Conservation (phyloP, 2,113 vertebrate genomes). For the Albula glossodonta region DNA sequence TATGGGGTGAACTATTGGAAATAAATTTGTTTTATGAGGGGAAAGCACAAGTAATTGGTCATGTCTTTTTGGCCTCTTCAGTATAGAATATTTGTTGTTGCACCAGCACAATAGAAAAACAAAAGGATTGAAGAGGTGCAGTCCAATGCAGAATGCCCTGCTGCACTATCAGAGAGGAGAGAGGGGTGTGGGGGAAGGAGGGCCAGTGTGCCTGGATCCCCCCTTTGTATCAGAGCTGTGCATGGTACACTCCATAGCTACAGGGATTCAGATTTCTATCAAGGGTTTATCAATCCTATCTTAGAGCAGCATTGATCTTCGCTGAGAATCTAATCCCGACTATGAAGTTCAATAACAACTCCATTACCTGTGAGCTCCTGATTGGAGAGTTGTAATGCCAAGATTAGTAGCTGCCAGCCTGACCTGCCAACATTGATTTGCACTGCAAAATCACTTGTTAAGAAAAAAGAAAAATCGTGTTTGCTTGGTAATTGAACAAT, state of each 20-base stretch:
- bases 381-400: constrained; percentile 97
- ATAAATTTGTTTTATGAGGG: background rate
- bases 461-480: constrained; percentile 86
- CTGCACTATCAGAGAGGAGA: constrained; percentile 10
- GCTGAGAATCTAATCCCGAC: constrained; percentile 97
- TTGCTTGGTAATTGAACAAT: constrained; percentile 94
- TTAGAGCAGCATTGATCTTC: constrained; percentile 96
- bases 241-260: constrained; percentile 84
- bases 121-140: background rate
- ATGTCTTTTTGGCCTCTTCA: background rate
- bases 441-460: constrained; percentile 97
- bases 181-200: constrained; percentile 3
- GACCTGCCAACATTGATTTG: constrained; percentile 99
- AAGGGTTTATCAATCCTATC: constrained; percentile 98
- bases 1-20: background rate
- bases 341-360: constrained; percentile 99
- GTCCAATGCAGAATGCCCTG: background rate
- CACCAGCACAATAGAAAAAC: constrained; percentile 4
- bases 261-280: constrained; percentile 96
- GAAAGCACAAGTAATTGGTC: background rate
- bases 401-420: constrained; percentile 97
- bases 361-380: constrained; percentile 95
- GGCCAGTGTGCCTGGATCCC: constrained; percentile 18
- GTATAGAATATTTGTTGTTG: background rate
- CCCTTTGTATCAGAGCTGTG: constrained; percentile 71